Base-by-base conservation (phyloP, 2,888 invertebrate genomes). In the Pteria penguin region DNA sequence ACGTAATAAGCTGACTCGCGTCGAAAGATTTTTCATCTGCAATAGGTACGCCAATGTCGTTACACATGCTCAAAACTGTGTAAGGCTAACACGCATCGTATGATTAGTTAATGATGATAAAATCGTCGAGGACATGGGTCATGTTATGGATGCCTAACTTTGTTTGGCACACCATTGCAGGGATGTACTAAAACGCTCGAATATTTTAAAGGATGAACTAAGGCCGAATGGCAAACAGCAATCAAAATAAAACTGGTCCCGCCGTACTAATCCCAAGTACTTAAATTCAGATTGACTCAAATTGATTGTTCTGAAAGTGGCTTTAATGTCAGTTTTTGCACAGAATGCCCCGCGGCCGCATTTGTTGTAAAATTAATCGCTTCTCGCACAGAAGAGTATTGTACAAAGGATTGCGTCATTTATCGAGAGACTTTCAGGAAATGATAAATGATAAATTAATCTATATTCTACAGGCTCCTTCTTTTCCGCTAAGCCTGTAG, bases 171-270 rank as follows among this genome's bases (percentile, higher is more conserved):
- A 5, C 18, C 8, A 60, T 18, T 57, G 1, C 14, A 69, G 31
- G 24, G 54, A 27, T 29, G 57, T 29, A 11, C 32, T 27, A 58
- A 67, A 60, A 11, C n/a, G 18, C 45, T 73, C 67, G 57, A 67
- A 72, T 14, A 5, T 26, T 18, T 26, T 52, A 31, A 11, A 66
- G 3, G 31, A 31, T 22, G 45, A 33, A 2, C 29, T 22, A 1
- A n/a, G 22, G 4, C 73, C 73, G 29, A 67, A 65, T 24, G 73
- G 73, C n/a, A 67, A n/a, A 11, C 45, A 45, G 18, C 45, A 45
- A 45, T 45, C 45, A 45, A 45, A 45, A 45, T 45, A 45, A 14
- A 45, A 45, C 18, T 45, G 45, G 45, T 45, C 18, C 45, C 18
- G 11, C 45, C 45, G 45, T 45, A 18, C 18, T 8, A 45, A n/a